Evolutionary conservation across 2,888 invertebrate genomes (phyloP).

Genomic region (Osedax fenrisi): DNA sequence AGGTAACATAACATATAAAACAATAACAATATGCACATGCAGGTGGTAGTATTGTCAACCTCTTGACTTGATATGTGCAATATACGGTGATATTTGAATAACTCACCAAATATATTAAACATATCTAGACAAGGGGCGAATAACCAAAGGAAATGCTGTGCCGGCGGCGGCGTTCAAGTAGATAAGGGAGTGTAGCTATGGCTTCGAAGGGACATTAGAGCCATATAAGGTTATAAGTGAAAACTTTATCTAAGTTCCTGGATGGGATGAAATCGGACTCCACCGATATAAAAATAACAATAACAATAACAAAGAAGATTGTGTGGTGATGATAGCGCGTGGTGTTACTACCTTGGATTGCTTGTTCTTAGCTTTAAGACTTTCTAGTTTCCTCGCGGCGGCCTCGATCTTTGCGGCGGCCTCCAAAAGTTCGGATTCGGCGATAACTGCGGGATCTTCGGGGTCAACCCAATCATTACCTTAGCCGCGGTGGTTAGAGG

Average conservation of each 20-base stretch:
- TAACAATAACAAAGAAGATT: neutral
- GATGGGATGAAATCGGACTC: no score
- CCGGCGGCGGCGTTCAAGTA: no score
- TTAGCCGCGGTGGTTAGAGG: no score
- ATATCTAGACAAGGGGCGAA: conserved; percentile 72
- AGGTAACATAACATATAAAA: no score
- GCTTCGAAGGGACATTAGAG: no score
- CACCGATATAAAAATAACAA: neutral
- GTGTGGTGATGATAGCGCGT: neutral
- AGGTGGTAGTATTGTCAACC: no score
- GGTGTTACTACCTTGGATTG: neutral
- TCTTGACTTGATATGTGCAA: neutral
- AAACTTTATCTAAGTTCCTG: no score
- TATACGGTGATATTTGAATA: conserved; percentile 12
- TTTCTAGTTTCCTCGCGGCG: conserved; percentile 74
- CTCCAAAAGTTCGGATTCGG: conserved; percentile 87
- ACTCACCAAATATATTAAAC: conserved; percentile 99
- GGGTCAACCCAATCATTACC: conserved; percentile 88
- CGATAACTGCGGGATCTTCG: conserved; percentile 88
- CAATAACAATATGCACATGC: no score
- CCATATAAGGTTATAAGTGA: no score
- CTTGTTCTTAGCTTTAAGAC: neutral
- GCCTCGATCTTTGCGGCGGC: conserved; percentile 96
- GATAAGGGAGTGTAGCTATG: no score
- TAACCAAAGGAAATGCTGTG: no score